phyloP scores from a whole-genome alignment of 1,140 invertebrate genomes.

The Drosophila pachea region DNA sequence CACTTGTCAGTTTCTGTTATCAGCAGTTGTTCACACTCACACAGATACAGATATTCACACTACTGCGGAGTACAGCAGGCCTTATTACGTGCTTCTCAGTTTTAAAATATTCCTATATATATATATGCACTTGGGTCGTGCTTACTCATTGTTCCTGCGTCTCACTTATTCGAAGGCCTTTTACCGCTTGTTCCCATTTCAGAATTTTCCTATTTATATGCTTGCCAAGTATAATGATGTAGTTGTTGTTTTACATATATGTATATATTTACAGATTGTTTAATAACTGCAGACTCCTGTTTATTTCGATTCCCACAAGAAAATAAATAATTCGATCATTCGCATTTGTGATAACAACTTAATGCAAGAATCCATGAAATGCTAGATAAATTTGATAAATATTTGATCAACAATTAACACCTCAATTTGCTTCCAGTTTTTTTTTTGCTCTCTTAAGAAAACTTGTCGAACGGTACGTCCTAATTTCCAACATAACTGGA shows the following conservation, averaged over 20 bases:
- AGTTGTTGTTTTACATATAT: slow-evolving; percentile 16
- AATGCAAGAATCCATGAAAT: slow-evolving; percentile 9
- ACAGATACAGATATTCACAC: background rate
- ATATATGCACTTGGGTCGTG: no score
- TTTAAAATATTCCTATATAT: no score
- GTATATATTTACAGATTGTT: background rate
- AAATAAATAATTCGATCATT: background rate
- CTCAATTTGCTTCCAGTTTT: background rate
- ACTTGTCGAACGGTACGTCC: background rate
- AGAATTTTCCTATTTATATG: slow-evolving; percentile 37
- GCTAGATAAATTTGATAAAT: slow-evolving; percentile 29
- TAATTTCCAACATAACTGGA: background rate
- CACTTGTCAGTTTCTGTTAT: slow-evolving; percentile 34
- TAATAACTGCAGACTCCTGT: background rate
- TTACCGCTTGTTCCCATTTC: slow-evolving; percentile 28
- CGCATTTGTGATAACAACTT: background rate
- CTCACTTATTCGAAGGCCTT: slow-evolving; percentile 5
- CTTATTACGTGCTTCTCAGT: slow-evolving; percentile 11
- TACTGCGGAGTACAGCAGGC: slow-evolving; percentile 30
- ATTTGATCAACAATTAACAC: slow-evolving; percentile 25
- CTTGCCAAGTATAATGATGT: background rate
- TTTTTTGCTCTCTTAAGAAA: background rate
- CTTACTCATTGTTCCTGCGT: no score
- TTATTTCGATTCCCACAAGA: background rate
- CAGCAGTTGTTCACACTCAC: slow-evolving; percentile 17